Evolutionary conservation across 1,140 invertebrate genomes (phyloP), one percentile per base, ranked within the genome.

Genomic region (Kradibia gibbosae): DNA sequence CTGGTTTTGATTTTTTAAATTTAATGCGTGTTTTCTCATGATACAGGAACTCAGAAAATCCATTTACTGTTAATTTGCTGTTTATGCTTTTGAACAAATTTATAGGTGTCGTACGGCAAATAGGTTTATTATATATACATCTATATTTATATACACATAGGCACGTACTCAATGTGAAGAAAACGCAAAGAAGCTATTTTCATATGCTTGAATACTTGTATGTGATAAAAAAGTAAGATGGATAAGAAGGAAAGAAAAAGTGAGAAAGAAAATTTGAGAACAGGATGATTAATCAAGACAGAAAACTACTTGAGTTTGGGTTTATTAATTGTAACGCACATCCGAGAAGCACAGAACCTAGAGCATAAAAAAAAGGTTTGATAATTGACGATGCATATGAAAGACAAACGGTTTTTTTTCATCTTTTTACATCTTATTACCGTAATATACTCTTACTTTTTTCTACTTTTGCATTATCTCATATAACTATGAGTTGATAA

Each of bases 251-350:
- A 81, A 84, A 83, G 77, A 76, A 28, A 83, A 77, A 82, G 80
- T 85, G 82, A 84, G 84, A 82, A 85, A 81, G 34, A 72, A 31
- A 48, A 70, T 42, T 80, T 3, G 25, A 73, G 84, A 84, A 83
- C 82, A 84, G 86, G 85, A 87, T 90, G 90, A 91, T 90, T 90
- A 90, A 89, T 90, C 86, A 87, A 86, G 87, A 89, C 87, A 87
- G 86, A 86, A 83, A 85, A 84, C 83, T 86, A 85, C 84, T 82
- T 86, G 82, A 87, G 85, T 84, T 86, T 85, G 88, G 85, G 86
- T 91, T 91, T 91, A 91, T 91, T 91, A 90, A 90, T 89, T 88
- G 90, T 90, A 91, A 89, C 89, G 87, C 88, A 87, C 85, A 85
- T 85, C 85, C 84, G 84, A 53, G 83, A 84, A 83, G 17, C 22